Conservation (phyloP, 2,113 vertebrate species). For the Pomatorhinus ruficollis region DNA sequence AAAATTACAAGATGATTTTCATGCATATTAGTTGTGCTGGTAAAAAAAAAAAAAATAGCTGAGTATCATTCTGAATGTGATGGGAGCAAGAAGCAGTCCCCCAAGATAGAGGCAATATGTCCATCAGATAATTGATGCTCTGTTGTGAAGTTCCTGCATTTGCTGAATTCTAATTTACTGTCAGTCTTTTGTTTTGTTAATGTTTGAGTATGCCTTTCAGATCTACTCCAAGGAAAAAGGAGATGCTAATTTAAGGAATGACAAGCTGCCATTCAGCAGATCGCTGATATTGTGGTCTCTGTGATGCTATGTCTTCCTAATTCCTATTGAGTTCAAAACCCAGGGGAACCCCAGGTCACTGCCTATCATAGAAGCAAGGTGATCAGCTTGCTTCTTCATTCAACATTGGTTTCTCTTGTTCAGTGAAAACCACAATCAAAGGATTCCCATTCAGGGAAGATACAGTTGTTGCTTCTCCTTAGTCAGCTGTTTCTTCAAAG, state of each 20-base stretch:
- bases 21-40: not conserved
- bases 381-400: not conserved
- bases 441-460: not conserved
- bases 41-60: not conserved
- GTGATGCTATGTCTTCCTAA: not conserved
- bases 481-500: not conserved
- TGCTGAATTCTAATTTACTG: not conserved
- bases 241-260: not conserved
- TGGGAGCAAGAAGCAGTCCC: not conserved
- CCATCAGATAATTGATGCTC: not conserved
- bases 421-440: not conserved
- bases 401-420: not conserved
- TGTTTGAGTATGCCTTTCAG: not conserved
- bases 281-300: not conserved
- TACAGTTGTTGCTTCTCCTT: not conserved
- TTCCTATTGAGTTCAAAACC: not conserved
- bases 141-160: not conserved
- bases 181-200: not conserved
- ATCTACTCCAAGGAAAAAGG: not conserved
- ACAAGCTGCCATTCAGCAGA: not conserved
- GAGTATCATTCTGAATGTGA: not conserved
- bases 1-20: not conserved
- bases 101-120: not conserved
- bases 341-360: not conserved
- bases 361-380: not conserved